Percentiles rank a stretch among this genome's conserved stretches.
phyloP scores from a whole-genome alignment of 1,140 invertebrate genomes.

The Melitaea cinxia region DNA sequence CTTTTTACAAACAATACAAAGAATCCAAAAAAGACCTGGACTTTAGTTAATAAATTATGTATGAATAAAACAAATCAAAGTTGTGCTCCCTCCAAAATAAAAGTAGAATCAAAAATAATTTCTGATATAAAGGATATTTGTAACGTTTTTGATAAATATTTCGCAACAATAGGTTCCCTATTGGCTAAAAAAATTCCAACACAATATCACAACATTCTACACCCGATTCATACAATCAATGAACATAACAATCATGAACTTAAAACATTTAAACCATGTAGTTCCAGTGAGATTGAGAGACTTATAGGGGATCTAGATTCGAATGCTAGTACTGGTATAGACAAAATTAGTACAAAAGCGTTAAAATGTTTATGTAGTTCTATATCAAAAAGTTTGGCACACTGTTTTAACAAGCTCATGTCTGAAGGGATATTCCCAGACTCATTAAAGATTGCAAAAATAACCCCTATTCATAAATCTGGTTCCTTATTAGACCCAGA shows the following conservation, averaged over 20 bases:
- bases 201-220: constrained; percentile 1
- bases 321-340: background rate
- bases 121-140: background rate
- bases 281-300: background rate
- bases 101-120: background rate
- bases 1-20: constrained; percentile 6
- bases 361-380: background rate
- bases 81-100: constrained; percentile 8
- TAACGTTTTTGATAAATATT: background rate
- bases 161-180: background rate
- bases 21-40: background rate
- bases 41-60: background rate
- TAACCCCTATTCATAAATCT: background rate
- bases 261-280: constrained; percentile 6
- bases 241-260: background rate
- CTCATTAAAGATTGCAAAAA: constrained; percentile 1
- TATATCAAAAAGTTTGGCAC: background rate
- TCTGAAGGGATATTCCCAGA: background rate
- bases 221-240: background rate
- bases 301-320: background rate
- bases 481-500: background rate
- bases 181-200: constrained; percentile 3
- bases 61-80: constrained; percentile 5
- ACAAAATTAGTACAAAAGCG: constrained; percentile 2
- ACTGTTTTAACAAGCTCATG: background rate